Percentiles rank a stretch among this genome's conserved stretches.
phyloP scores from a whole-genome alignment of 2,113 vertebrate species.

The Dendropsophus ebraccatus region DNA sequence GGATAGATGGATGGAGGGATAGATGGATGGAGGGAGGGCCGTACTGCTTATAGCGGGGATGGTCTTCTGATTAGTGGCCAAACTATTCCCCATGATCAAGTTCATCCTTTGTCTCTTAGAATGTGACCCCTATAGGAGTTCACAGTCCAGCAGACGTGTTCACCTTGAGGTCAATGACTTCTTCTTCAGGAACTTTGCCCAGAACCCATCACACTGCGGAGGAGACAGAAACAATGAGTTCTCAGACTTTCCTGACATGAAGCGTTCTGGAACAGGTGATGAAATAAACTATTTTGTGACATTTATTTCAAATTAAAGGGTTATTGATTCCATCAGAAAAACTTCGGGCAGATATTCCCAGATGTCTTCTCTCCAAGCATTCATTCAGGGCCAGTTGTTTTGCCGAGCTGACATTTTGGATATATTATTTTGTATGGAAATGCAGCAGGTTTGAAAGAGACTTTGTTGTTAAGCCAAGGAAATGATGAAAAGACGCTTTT shows the following conservation, averaged over 20 bases:
- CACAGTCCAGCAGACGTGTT: no score
- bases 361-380: background rate
- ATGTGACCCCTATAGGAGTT: no score
- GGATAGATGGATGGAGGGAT: no score
- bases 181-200: background rate
- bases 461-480: conserved; percentile 16
- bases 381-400: conserved; percentile 19
- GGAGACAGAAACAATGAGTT: background rate
- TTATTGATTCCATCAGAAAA: conserved; percentile 54
- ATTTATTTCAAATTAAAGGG: conserved; percentile 53
- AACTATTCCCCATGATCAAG: no score
- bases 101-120: no score
- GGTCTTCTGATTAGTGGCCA: no score
- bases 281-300: conserved; percentile 50
- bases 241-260: background rate
- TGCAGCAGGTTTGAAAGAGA: conserved; percentile 6
- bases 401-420: conserved; percentile 41
- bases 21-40: no score
- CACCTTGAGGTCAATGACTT: background rate
- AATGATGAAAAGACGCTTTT: conserved; percentile 24
- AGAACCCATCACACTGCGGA: no score
- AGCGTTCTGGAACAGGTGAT: conserved; percentile 19
- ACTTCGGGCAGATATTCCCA: conserved; percentile 20
- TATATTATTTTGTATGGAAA: conserved; percentile 38
- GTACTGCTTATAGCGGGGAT: no score